Evolutionary conservation across 2,113 vertebrate genomes (phyloP).

Genomic region (Dipodomys spectabilis): DNA sequence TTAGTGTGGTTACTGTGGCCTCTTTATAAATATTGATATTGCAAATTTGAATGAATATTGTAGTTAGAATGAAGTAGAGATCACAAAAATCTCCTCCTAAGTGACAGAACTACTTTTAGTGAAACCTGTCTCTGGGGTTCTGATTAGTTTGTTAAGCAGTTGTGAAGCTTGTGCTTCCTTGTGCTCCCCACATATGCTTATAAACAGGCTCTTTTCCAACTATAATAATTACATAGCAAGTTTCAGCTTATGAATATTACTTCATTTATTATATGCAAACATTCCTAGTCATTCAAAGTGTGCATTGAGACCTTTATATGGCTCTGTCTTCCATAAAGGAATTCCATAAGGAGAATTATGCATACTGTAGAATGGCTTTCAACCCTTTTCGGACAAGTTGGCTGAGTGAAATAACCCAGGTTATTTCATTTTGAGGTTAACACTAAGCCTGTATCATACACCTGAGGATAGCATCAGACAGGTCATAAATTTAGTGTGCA

Average conservation of each 20-base stretch:
- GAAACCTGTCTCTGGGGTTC: neutral
- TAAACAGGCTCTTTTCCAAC: neutral
- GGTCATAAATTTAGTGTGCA: neutral
- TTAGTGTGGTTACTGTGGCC: neutral
- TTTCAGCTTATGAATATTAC: neutral
- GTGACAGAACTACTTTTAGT: neutral
- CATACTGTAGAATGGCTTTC: neutral
- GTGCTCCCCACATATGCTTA: neutral
- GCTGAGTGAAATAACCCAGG: neutral
- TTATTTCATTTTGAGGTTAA: neutral
- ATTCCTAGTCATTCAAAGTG: neutral
- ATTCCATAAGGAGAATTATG: neutral
- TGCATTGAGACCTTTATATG: neutral
- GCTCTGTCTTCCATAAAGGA: neutral
- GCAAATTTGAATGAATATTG: conserved; percentile 2
- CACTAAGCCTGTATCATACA: neutral
- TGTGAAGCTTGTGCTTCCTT: neutral
- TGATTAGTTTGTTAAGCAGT: neutral
- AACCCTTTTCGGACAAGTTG: neutral
- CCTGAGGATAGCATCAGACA: neutral
- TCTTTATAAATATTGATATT: neutral
- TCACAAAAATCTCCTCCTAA: neutral
- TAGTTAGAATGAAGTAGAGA: conserved; percentile 28
- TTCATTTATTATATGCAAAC: conserved; percentile 38
- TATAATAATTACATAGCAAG: neutral